Evolutionary conservation across 1,140 invertebrate species (phyloP).

Genomic region (Heliconius hewitsoni): DNA sequence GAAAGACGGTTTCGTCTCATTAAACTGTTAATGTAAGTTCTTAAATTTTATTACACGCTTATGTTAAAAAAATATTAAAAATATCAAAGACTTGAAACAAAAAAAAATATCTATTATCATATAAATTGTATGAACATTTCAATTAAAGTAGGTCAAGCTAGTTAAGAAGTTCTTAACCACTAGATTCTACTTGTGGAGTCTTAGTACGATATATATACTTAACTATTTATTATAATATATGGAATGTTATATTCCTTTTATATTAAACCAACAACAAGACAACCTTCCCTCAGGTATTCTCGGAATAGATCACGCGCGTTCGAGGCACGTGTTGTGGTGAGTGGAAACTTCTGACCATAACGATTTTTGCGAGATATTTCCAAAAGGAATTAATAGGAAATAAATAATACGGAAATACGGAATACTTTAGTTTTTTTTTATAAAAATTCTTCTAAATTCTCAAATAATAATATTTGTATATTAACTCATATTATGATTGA

Average conservation of each 20-base stretch:
- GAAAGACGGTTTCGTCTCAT: too few relatives aligned
- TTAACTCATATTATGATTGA: too few relatives aligned
- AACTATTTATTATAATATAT: background rate
- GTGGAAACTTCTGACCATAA: conserved; percentile 6
- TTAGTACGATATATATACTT: background rate
- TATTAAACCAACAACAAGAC: background rate
- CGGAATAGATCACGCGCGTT: background rate
- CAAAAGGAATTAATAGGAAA: background rate
- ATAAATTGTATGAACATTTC: background rate
- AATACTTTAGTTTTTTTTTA: background rate
- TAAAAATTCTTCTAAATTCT: too few relatives aligned
- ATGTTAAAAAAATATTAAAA: too few relatives aligned
- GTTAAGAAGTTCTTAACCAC: background rate
- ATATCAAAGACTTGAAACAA: background rate
- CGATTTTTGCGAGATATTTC: background rate
- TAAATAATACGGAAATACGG: too few relatives aligned
- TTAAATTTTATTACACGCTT: too few relatives aligned
- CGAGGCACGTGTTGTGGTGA: conserved; percentile 9
- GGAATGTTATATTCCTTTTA: background rate
- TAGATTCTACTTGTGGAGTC: background rate
- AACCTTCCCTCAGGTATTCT: conserved; percentile 6
- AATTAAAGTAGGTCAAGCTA: background rate
- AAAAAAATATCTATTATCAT: background rate
- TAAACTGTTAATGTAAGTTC: too few relatives aligned
- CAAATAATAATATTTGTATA: too few relatives aligned